A percentile compares a stretch with the other conserved stretches of the same genome.
phyloP scores from a whole-genome alignment of 2,797 vertebrate genomes.

The Phataginus tricuspis region DNA sequence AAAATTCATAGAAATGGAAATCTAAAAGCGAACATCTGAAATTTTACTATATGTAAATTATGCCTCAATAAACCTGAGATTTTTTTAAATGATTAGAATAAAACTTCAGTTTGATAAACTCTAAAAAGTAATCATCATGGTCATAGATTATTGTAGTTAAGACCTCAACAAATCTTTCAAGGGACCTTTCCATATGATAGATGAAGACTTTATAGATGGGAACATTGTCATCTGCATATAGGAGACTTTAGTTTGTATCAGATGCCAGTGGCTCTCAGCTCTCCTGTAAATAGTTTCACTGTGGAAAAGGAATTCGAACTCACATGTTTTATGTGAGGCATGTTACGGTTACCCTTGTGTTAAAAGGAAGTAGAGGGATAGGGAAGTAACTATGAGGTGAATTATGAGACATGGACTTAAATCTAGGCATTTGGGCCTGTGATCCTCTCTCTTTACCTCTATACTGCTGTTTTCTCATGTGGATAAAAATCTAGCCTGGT shows the following conservation, averaged over 20 bases:
- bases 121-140: not conserved
- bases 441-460: not conserved
- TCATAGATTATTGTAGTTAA: not conserved
- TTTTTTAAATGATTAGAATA: not conserved
- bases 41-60: slow-evolving; percentile 29
- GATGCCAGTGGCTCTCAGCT: not conserved
- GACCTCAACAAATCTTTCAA: not conserved
- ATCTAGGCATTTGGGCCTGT: not conserved
- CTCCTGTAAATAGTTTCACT: not conserved
- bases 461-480: not conserved
- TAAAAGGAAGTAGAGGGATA: not conserved
- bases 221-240: not conserved
- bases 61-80: not conserved
- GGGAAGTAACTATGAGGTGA: not conserved
- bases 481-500: not conserved
- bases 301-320: slow-evolving; percentile 36
- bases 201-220: not conserved
- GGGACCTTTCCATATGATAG: not conserved
- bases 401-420: not conserved
- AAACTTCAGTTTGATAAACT: not conserved
- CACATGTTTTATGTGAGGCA: not conserved
- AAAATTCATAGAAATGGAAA: not conserved
- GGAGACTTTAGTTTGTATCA: not conserved
- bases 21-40: not conserved
- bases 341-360: not conserved